A percentile compares a stretch with the other conserved stretches of the same genome.
Conservation (phyloP, 2,113 vertebrate genomes). For the Strigops habroptila region DNA sequence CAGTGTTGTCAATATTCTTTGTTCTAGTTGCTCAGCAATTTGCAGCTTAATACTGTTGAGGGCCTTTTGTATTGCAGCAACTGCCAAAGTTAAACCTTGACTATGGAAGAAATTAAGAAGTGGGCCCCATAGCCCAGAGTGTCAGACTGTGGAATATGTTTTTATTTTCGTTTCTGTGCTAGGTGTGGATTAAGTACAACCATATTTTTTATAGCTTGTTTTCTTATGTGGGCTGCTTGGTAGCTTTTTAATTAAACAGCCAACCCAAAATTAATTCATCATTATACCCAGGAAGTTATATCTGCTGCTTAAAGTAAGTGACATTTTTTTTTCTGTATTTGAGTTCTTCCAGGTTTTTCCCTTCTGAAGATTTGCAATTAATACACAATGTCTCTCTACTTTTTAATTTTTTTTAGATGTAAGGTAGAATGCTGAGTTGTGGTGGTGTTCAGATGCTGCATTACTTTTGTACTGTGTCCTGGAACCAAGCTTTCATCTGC, state of each 20-base stretch:
- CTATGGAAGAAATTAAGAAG: background rate
- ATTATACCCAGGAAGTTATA: background rate
- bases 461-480: background rate
- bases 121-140: background rate
- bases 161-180: background rate
- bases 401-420: background rate
- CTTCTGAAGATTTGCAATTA: background rate
- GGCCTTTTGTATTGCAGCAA: background rate
- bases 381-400: background rate
- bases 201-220: background rate
- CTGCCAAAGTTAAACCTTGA: background rate
- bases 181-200: background rate
- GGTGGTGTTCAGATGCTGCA: background rate
- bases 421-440: background rate
- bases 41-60: background rate
- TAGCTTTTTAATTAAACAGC: background rate
- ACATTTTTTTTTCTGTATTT: background rate
- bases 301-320: background rate
- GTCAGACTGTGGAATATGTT: background rate
- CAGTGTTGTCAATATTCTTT: conserved; percentile 46
- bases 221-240: background rate
- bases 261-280: background rate
- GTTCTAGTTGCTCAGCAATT: conserved; percentile 49
- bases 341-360: background rate
- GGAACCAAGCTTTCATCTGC: background rate